phyloP scores from a whole-genome alignment of 1,140 invertebrate genomes.

The Penaeus indicus region DNA sequence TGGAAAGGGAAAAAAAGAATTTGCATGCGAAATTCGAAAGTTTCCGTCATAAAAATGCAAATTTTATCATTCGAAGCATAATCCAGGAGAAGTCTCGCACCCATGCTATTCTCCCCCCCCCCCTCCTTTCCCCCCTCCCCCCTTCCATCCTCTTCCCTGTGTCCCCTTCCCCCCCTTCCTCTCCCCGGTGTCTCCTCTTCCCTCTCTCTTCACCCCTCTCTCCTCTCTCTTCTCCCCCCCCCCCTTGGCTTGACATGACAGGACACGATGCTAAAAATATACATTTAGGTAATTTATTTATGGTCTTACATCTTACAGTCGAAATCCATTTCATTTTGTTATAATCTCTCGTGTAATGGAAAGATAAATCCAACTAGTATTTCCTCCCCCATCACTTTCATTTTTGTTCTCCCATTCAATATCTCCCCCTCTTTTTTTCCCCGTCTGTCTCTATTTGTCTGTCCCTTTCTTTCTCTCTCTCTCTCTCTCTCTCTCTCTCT shows the following conservation, averaged over 20 bases:
- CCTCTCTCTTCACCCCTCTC: slow-evolving; percentile 7
- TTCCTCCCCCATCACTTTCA: too few relatives aligned
- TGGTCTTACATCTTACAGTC: too few relatives aligned
- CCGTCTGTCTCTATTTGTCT: too few relatives aligned
- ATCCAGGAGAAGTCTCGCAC: slow-evolving; percentile 11
- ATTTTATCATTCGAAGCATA: slow-evolving; percentile 38
- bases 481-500: slow-evolving; percentile 30
- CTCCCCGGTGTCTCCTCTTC: slow-evolving; percentile 5
- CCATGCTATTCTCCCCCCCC: not conserved
- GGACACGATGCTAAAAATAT: too few relatives aligned
- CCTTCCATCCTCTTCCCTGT: not conserved
- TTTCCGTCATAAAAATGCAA: slow-evolving; percentile 40
- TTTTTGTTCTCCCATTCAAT: too few relatives aligned
- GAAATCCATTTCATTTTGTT: too few relatives aligned
- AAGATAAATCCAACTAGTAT: too few relatives aligned
- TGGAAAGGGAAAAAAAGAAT: slow-evolving; percentile 4
- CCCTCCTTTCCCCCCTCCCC: not conserved
- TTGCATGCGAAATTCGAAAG: slow-evolving; percentile 11
- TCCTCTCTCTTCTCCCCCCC: not conserved
- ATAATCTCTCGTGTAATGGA: too few relatives aligned
- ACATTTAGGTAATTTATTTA: too few relatives aligned
- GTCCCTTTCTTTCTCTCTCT: too few relatives aligned
- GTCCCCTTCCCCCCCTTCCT: not conserved
- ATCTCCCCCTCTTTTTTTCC: too few relatives aligned
- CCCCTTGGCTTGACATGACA: too few relatives aligned